phyloP scores from a whole-genome alignment of 2,113 vertebrate genomes.

The Peromyscus leucopus region DNA sequence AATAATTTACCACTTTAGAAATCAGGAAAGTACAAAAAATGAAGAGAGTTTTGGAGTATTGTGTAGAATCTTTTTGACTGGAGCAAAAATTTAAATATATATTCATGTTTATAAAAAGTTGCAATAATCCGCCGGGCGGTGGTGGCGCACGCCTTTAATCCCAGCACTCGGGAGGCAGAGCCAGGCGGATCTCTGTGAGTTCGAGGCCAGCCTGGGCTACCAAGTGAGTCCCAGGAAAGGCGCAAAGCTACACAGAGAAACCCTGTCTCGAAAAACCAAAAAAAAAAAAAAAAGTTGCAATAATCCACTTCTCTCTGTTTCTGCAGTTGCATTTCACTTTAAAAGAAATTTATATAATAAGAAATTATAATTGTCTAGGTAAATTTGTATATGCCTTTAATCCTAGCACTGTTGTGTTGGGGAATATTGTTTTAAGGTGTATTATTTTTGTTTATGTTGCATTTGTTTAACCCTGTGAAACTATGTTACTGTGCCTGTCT shows the following conservation, averaged over 20 bases:
- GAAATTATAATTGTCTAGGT: not conserved
- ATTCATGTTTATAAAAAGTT: conserved; percentile 9
- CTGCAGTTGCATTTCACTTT: not conserved
- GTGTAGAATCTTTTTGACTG: not conserved
- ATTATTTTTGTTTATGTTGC: no score
- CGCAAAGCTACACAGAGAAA: no score
- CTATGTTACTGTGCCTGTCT: no score
- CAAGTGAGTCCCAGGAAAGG: no score
- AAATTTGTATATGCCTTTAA: not conserved
- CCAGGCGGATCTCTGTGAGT: no score
- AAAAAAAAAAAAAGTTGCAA: conserved; percentile 18
- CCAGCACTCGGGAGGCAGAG: no score
- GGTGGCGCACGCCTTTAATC: no score
- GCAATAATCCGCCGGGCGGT: not conserved
- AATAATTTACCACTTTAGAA: not conserved
- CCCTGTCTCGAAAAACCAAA: no score
- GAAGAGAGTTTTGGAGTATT: not conserved
- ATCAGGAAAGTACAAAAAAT: not conserved
- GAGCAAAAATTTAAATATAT: not conserved
- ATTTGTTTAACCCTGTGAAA: no score
- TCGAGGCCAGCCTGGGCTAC: no score
- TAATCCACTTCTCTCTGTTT: not conserved
- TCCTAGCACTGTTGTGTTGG: no score
- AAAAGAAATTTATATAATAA: not conserved
- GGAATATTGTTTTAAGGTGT: no score